A percentile compares a stretch with the other conserved stretches of the same genome.
Conservation (phyloP, 2,888 invertebrate species). For the Macaria liturata region DNA sequence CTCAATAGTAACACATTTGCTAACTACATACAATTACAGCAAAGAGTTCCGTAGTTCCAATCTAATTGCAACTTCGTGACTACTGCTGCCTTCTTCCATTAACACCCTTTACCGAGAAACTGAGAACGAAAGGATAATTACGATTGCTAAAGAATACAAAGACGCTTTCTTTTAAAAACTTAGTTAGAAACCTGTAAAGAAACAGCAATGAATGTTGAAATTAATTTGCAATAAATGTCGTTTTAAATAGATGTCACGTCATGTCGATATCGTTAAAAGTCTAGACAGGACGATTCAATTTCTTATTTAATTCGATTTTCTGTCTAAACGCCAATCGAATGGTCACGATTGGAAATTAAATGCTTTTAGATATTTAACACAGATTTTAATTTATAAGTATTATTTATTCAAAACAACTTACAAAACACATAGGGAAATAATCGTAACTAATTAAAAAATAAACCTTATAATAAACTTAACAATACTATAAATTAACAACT, state of each 20-base stretch:
- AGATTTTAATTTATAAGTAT: constrained; percentile 11
- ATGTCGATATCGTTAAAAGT: constrained; percentile 55
- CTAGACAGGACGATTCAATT: constrained; percentile 59
- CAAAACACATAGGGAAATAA: too few relatives aligned
- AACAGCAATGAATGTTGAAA: constrained; percentile 35
- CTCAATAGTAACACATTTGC: too few relatives aligned
- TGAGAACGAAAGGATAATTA: constrained; percentile 23
- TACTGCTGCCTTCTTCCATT: constrained; percentile 68
- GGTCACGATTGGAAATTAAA: constrained; percentile 28
- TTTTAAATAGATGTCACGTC: constrained; percentile 36
- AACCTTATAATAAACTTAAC: too few relatives aligned
- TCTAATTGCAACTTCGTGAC: constrained; percentile 77
- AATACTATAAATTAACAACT: too few relatives aligned
- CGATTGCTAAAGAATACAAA: constrained; percentile 31
- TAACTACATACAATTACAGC: constrained; percentile 74
- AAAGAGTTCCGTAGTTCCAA: constrained; percentile 69
- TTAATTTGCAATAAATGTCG: constrained; percentile 11
- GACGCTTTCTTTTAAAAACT: constrained; percentile 25
- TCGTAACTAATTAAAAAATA: too few relatives aligned
- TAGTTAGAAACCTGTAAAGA: background rate
- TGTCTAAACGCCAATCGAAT: constrained; percentile 22
- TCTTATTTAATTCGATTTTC: constrained; percentile 50
- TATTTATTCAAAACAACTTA: too few relatives aligned
- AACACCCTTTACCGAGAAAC: constrained; percentile 50
- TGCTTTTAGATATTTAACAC: constrained; percentile 27